Conservation (phyloP, 2,888 invertebrate species). For the Eurois occulta region DNA sequence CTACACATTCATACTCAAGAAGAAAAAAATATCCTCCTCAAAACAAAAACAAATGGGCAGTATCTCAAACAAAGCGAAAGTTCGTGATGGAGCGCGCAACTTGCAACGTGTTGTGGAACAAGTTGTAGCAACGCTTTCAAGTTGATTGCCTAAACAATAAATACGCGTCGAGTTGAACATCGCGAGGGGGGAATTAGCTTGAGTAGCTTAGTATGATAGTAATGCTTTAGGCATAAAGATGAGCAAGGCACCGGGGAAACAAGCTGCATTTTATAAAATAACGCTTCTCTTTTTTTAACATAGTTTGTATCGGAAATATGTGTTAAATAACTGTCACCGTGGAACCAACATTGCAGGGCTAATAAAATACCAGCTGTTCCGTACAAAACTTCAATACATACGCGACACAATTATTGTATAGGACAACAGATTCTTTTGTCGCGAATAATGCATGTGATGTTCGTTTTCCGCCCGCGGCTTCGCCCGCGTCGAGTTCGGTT, state of each 20-base stretch:
- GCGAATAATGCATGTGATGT: background rate
- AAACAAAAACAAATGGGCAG: slow-evolving; percentile 69
- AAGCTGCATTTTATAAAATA: background rate
- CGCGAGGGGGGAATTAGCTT: slow-evolving; percentile 41
- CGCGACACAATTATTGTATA: background rate
- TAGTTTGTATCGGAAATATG: background rate
- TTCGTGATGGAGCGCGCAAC: slow-evolving; percentile 59
- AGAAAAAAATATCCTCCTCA: slow-evolving; percentile 56
- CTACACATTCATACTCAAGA: slow-evolving; percentile 36
- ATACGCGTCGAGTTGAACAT: slow-evolving; percentile 72
- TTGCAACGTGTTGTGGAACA: slow-evolving; percentile 55
- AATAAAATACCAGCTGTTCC: background rate
- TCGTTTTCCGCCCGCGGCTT: no score
- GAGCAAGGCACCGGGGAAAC: background rate
- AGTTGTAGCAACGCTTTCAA: slow-evolving; percentile 77
- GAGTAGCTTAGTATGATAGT: background rate
- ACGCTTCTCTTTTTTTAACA: no score
- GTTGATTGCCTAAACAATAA: slow-evolving; percentile 85
- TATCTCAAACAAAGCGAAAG: slow-evolving; percentile 66
- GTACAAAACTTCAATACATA: background rate
- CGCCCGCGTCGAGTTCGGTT: no score
- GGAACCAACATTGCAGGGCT: background rate
- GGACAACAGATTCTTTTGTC: no score
- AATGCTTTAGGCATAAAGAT: background rate
- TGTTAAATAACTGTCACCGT: background rate